These are phyloP conservation scores for Myotis davidii DNA, from an alignment of 2,113 vertebrate species.

Conservation along the genomic window DNA sequence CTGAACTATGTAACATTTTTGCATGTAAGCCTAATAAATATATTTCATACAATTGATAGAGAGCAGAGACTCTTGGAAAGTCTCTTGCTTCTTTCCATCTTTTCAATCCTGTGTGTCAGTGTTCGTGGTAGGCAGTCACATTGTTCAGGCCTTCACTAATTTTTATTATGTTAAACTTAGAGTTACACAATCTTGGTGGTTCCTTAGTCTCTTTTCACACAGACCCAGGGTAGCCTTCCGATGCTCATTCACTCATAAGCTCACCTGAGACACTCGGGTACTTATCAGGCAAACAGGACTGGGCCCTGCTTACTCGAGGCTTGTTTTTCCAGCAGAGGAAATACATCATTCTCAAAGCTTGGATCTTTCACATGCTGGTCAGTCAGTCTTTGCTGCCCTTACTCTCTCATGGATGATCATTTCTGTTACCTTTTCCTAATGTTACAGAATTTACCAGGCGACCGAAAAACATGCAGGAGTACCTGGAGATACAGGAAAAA, in stretches of 20 bases:
- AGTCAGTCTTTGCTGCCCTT: neutral
- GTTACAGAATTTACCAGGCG: no score
- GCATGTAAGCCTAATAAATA: neutral
- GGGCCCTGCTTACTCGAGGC: neutral
- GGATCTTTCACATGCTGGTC: neutral
- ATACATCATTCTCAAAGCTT: neutral
- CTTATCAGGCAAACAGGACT: no score
- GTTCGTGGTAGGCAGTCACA: neutral
- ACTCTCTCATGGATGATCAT: neutral
- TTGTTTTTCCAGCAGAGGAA: neutral
- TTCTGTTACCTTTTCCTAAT: neutral
- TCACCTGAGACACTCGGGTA: fast-evolving
- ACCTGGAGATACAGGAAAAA: no score
- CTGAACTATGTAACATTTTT: neutral
- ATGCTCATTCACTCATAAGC: neutral
- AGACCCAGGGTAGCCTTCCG: neutral
- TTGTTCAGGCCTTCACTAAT: neutral
- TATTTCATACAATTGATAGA: neutral
- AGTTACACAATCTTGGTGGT: neutral
- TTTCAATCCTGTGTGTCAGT: neutral
- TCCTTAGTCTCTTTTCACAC: neutral
- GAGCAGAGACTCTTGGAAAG: neutral
- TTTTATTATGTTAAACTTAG: neutral
- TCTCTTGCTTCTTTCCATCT: neutral
- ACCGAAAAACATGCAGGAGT: no score